Percentiles rank a stretch among this genome's conserved stretches.
Evolutionary conservation across 2,888 invertebrate genomes (phyloP).

Genomic region (Hanleya hanleyi): DNA sequence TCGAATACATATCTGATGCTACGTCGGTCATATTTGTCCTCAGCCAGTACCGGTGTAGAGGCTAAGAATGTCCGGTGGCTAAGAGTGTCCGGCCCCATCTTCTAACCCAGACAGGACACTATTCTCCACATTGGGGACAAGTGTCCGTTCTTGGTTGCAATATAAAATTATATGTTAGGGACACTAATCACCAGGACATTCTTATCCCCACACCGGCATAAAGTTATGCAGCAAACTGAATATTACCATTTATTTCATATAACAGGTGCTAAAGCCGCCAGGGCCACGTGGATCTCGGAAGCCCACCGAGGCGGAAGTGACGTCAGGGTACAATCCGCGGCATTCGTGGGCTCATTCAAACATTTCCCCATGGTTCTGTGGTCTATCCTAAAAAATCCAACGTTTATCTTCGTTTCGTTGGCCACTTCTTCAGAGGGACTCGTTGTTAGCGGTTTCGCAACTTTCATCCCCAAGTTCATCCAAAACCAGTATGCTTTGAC

Average conservation of each 20-base stretch:
- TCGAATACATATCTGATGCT: no score
- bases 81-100: no score
- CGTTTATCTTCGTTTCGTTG: slow-evolving; percentile 79
- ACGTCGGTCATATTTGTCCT: no score
- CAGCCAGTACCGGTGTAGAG: no score
- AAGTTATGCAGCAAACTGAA: no score
- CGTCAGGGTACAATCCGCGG: slow-evolving; percentile 12
- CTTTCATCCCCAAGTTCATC: slow-evolving; percentile 83
- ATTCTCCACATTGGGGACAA: no score
- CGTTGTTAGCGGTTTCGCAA: slow-evolving; percentile 78
- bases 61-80: no score
- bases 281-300: slow-evolving; percentile 49
- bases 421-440: slow-evolving; percentile 80
- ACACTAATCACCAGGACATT: no score
- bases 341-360: slow-evolving; percentile 26
- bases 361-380: slow-evolving; percentile 48
- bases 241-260: neutral
- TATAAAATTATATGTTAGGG: no score
- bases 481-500: slow-evolving; percentile 83
- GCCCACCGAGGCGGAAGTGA: slow-evolving; percentile 46
- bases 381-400: slow-evolving; percentile 43
- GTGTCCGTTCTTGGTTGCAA: no score
- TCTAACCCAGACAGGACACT: no score
- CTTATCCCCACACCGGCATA: no score
- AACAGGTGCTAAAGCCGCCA: slow-evolving; percentile 49